Percentiles rank a stretch among this genome's conserved stretches.
Evolutionary conservation across 2,797 vertebrate species (phyloP).

Genomic region (Podarcis siculus): DNA sequence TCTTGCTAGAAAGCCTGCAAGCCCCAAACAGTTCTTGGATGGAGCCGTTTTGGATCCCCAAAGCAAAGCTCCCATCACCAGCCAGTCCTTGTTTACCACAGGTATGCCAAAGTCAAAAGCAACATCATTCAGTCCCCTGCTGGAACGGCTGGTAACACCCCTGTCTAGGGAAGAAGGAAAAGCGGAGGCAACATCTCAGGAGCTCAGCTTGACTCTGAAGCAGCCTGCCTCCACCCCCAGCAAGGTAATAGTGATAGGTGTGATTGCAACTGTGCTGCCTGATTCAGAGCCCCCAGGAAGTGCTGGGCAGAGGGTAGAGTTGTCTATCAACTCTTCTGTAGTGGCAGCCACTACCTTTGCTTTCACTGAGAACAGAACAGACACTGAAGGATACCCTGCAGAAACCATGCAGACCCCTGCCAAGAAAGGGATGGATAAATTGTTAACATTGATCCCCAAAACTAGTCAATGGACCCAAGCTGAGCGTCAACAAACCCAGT

Average conservation of each 20-base stretch:
- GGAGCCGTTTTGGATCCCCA: background rate
- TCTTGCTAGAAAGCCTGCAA: accelerated
- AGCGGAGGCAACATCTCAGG: background rate
- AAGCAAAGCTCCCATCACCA: accelerated
- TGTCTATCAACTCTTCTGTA: accelerated
- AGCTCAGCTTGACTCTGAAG: background rate
- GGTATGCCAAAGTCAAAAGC: background rate
- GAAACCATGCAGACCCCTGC: accelerated
- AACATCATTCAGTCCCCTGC: accelerated
- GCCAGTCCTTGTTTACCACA: background rate
- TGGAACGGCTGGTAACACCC: background rate
- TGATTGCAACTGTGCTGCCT: accelerated
- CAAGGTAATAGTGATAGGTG: background rate
- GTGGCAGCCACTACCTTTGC: accelerated
- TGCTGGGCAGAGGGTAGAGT: background rate
- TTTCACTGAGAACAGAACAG: background rate
- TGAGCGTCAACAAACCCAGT: accelerated
- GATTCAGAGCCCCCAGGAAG: background rate
- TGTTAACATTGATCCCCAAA: accelerated
- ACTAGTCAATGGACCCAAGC: accelerated
- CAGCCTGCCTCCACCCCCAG: background rate
- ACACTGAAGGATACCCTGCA: accelerated
- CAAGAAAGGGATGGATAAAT: background rate
- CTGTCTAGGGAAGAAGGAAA: background rate
- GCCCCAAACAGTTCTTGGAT: background rate